A percentile compares a stretch with the other conserved stretches of the same genome.
These are phyloP conservation scores for Elachura formosa DNA, from an alignment of 2,113 vertebrate species.

Conservation along the genomic window DNA sequence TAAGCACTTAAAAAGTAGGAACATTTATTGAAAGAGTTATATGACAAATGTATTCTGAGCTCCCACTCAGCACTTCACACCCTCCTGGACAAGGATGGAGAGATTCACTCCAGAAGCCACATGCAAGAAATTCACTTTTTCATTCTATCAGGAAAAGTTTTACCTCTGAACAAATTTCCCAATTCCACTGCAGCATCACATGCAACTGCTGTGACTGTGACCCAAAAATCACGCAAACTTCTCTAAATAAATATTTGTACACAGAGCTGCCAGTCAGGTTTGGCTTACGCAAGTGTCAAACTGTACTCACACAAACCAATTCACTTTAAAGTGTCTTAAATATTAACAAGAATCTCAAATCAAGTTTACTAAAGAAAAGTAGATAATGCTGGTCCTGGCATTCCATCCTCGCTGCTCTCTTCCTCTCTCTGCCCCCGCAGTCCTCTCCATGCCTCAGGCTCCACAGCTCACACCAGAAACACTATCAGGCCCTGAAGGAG, in stretches of 20 bases:
- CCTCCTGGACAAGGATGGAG: neutral
- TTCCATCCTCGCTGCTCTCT: neutral
- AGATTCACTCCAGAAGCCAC: neutral
- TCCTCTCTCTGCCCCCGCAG: neutral
- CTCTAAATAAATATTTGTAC: neutral
- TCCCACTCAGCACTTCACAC: neutral
- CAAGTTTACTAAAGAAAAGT: neutral
- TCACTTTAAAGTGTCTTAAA: neutral
- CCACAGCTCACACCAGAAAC: neutral
- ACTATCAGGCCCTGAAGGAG: neutral
- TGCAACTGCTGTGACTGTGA: neutral
- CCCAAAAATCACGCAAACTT: neutral
- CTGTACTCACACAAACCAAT: neutral
- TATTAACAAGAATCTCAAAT: neutral
- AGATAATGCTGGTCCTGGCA: neutral
- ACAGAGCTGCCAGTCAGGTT: neutral
- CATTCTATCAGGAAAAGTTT: neutral
- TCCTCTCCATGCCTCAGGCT: accelerated
- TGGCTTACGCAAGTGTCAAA: neutral
- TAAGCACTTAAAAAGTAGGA: neutral
- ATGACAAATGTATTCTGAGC: neutral
- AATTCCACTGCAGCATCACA: neutral
- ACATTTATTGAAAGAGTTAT: constrained; percentile 6
- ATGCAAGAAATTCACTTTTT: neutral
- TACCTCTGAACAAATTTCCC: neutral